Conservation (phyloP, 2,113 vertebrate genomes). For the Zapornia atra region DNA sequence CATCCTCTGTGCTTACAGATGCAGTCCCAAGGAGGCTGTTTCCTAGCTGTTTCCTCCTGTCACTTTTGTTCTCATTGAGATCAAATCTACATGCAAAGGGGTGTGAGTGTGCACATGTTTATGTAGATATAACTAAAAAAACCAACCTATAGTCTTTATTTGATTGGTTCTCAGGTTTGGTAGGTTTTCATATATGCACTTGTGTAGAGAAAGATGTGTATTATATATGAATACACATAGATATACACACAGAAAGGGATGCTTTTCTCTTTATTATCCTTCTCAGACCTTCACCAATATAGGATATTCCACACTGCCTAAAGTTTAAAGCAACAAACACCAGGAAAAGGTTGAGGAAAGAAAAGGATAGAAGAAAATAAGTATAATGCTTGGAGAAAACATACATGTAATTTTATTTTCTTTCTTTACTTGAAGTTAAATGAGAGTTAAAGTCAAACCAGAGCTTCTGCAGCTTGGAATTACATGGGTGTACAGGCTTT, state of each 20-base stretch:
- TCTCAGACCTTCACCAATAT: background rate
- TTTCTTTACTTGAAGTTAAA: background rate
- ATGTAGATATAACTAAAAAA: background rate
- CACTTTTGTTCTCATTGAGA: background rate
- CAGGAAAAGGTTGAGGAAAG: background rate
- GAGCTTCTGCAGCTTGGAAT: background rate
- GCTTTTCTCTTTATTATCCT: background rate
- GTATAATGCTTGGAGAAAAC: background rate
- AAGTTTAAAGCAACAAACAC: background rate
- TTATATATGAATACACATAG: rapidly evolving
- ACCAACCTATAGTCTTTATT: background rate
- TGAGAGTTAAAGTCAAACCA: background rate
- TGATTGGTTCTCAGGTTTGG: background rate
- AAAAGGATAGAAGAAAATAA: background rate
- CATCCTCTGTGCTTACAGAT: background rate
- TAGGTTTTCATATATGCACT: background rate
- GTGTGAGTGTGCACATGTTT: too few species aligned
- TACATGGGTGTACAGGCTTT: background rate
- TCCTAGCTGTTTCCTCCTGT: background rate
- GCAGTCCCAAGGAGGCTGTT: rapidly evolving
- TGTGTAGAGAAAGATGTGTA: background rate
- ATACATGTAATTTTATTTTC: background rate
- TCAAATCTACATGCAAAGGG: background rate
- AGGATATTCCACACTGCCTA: background rate
- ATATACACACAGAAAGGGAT: background rate